A percentile compares a stretch with the other conserved stretches of the same genome.
These are phyloP conservation scores for Hyperoplus immaculatus DNA, from an alignment of 2,797 vertebrate genomes.

Conservation along the genomic window DNA sequence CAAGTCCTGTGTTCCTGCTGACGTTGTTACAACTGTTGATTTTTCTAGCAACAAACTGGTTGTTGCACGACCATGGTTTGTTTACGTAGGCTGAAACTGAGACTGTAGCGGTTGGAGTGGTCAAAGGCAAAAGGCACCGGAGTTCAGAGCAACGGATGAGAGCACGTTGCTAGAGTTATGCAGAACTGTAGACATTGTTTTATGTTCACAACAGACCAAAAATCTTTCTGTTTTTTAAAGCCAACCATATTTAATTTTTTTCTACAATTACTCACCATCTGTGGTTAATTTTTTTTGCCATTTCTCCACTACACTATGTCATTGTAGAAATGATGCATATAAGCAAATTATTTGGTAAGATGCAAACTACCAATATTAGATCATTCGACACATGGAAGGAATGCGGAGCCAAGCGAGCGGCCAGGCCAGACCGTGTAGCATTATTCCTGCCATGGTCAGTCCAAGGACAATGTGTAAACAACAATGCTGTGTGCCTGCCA, in stretches of 20 bases:
- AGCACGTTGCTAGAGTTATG: conserved; percentile 38
- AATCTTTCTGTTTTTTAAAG: conserved; percentile 18
- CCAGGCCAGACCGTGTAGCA: conserved; percentile 14
- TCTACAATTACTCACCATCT: conserved; percentile 42
- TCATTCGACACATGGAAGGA: conserved; percentile 53
- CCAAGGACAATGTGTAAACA: conserved; percentile 70
- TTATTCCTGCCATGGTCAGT: conserved; percentile 62
- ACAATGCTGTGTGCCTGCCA: conserved; percentile 50
- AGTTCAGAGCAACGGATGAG: conserved; percentile 37
- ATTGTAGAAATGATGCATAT: conserved; percentile 36
- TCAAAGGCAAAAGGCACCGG: conserved; percentile 28
- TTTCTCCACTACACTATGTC: conserved; percentile 25
- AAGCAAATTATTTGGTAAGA: conserved; percentile 41
- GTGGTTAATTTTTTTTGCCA: conserved; percentile 17
- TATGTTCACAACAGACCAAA: conserved; percentile 34
- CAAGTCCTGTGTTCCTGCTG: background rate
- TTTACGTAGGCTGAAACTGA: conserved; percentile 65
- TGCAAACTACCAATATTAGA: conserved; percentile 52
- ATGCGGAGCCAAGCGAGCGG: conserved; percentile 34
- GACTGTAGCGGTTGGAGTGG: conserved; percentile 47
- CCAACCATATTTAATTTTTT: conserved; percentile 31
- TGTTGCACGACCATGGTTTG: conserved; percentile 59
- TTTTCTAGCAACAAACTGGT: conserved; percentile 25
- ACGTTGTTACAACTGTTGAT: conserved; percentile 17
- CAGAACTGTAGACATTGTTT: conserved; percentile 58